These are phyloP conservation scores for Euspilapteryx auroguttella DNA, from an alignment of 2,888 invertebrate genomes.

Conservation along the genomic window DNA sequence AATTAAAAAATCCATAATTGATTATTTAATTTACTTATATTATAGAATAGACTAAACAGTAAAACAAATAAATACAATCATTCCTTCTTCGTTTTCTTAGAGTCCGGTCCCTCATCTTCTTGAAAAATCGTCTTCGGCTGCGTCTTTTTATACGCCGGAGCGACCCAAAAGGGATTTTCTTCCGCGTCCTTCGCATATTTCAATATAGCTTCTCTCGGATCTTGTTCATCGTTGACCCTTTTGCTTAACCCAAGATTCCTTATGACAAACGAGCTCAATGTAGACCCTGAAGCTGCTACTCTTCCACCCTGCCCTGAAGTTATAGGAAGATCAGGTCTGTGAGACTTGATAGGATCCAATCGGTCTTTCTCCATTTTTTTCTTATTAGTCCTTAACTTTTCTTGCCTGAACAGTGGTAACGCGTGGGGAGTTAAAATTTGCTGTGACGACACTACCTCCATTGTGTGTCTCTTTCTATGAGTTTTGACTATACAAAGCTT, in stretches of 20 bases:
- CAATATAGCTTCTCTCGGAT: slow-evolving; percentile 93
- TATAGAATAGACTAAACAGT: too few relatives aligned
- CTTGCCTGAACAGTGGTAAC: slow-evolving; percentile 91
- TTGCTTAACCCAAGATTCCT: slow-evolving; percentile 93
- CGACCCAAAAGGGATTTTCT: slow-evolving; percentile 96
- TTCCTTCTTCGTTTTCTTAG: slow-evolving; percentile 56
- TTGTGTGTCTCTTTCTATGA: slow-evolving; percentile 75
- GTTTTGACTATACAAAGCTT: slow-evolving; percentile 85
- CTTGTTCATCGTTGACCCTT: slow-evolving; percentile 87
- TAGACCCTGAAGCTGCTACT: slow-evolving; percentile 93
- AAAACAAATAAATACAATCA: too few relatives aligned
- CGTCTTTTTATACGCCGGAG: slow-evolving; percentile 87
- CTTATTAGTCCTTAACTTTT: slow-evolving; percentile 83
- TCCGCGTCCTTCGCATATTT: slow-evolving; percentile 94
- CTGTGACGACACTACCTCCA: slow-evolving; percentile 86
- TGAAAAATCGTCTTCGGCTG: slow-evolving; percentile 86
- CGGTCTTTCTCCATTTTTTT: slow-evolving; percentile 92
- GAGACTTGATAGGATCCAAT: slow-evolving; percentile 82
- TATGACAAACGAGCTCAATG: slow-evolving; percentile 94
- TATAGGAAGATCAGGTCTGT: slow-evolving; percentile 82
- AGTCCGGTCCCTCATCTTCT: slow-evolving; percentile 50
- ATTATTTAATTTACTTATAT: too few relatives aligned
- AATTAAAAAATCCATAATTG: too few relatives aligned
- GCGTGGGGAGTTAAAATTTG: slow-evolving; percentile 97
- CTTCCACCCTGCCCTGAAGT: slow-evolving; percentile 91